These are phyloP conservation scores for Girardinichthys multiradiatus DNA, from an alignment of 2,113 vertebrate species.

Conservation along the genomic window DNA sequence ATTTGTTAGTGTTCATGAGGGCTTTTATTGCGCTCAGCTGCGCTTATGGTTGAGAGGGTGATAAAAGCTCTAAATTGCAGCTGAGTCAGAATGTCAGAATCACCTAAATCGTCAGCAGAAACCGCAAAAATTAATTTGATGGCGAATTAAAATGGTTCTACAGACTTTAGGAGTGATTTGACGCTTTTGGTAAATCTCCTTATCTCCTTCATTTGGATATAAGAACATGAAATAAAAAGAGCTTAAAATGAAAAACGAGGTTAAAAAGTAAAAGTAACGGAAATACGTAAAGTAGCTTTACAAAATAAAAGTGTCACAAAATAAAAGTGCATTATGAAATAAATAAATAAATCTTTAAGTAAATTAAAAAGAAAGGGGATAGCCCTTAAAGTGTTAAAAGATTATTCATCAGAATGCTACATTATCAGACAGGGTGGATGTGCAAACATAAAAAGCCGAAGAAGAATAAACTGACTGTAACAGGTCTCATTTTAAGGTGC, in stretches of 20 bases:
- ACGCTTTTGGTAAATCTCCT: neutral
- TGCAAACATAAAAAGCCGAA: neutral
- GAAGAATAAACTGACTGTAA: neutral
- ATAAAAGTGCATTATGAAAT: too few relatives aligned
- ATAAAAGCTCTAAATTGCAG: conserved; percentile 43
- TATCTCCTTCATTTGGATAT: neutral
- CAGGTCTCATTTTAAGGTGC: neutral
- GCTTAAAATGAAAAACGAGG: too few relatives aligned
- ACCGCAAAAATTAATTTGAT: conserved; percentile 16
- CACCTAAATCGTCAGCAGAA: conserved; percentile 25
- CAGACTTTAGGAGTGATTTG: neutral
- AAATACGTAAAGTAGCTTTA: too few relatives aligned
- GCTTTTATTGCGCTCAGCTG: conserved; percentile 26
- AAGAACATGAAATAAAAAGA: too few relatives aligned
- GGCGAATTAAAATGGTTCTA: neutral
- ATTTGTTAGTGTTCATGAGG: conserved; percentile 43
- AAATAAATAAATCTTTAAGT: too few relatives aligned
- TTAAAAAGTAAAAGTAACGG: too few relatives aligned
- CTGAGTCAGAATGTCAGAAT: conserved; percentile 30
- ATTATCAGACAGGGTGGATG: neutral
- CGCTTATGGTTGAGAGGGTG: conserved; percentile 29
- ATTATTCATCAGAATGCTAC: neutral
- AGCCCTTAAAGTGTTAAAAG: too few relatives aligned
- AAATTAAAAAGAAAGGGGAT: too few relatives aligned
- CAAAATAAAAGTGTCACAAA: too few relatives aligned